These are phyloP conservation scores for Centropyge bicolor DNA, from an alignment of 2,797 vertebrate genomes.

Conservation along the genomic window DNA sequence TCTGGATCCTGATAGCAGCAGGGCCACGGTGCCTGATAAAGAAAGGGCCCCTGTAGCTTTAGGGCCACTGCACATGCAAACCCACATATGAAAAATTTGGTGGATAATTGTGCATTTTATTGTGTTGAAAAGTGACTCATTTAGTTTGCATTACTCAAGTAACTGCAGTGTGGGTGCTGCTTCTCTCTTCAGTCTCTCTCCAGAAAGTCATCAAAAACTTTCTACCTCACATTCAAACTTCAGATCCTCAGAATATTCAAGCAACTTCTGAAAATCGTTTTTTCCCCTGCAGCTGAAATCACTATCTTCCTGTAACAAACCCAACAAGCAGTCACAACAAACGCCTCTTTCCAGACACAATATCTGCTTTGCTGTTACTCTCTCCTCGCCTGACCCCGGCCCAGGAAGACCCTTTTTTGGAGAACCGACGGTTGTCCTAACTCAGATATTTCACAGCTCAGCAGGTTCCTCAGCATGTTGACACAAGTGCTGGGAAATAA, in stretches of 20 bases:
- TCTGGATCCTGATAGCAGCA: conserved; percentile 41
- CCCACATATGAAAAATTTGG: background rate
- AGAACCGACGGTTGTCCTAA: conserved; percentile 60
- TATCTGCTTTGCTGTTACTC: conserved; percentile 56
- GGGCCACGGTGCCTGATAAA: conserved; percentile 45
- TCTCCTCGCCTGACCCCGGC: conserved; percentile 63
- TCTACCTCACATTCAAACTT: conserved; percentile 12
- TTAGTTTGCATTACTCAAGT: conserved; percentile 13
- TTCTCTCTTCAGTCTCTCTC: background rate
- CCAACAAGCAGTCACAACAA: conserved; percentile 56
- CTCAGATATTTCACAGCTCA: conserved; percentile 78
- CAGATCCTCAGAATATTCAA: conserved; percentile 2
- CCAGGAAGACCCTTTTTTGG: conserved; percentile 62
- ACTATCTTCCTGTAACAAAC: background rate
- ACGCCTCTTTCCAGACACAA: conserved; percentile 54
- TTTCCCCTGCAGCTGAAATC: conserved; percentile 16
- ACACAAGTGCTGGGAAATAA: conserved; percentile 79
- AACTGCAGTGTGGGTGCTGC: background rate
- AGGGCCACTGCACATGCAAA: too few species aligned
- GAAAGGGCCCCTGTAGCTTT: background rate
- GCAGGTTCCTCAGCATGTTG: conserved; percentile 70
- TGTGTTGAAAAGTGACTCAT: conserved; percentile 1
- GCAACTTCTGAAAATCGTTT: conserved; percentile 1
- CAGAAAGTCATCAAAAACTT: background rate
- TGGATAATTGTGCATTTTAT: background rate